Evolutionary conservation across 2,888 invertebrate species (phyloP), one percentile per base, ranked within the genome.

Genomic region (Piscicola geometra): DNA sequence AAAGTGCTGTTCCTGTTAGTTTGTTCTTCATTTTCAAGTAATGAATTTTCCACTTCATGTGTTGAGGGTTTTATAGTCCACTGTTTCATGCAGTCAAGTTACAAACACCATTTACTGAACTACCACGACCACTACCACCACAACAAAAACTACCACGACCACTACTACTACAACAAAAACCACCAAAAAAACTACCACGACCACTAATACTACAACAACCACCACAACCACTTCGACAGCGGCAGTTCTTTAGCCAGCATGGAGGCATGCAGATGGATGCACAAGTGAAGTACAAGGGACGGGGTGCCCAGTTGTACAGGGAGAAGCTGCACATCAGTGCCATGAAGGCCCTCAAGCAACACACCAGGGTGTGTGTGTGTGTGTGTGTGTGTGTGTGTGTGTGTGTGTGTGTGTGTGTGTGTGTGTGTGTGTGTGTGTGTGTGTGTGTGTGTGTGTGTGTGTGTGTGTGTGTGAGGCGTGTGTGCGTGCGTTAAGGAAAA

Each of bases 271-370:
- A 93, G 52, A 90, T 90, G 70, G 98, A 99, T 87, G 91, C 96
- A 28, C 93, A 96, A 81, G 93, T 95, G 85, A 99, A 99, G 86
- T 99, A 99, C 86, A 94, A 92, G 84, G 97, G 97, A 1, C 88
- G 97, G 77, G 94, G 95, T 71, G 97, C 99, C 15, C 91, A 92
- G 83, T 87, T 94, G 82, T 99, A 99, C 86, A 89, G 91, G 81
- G 95, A 97, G 82, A 97, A 96, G 86, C 87, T 99, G 78, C 82
- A 90, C 79, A 88, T 90, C 75, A 86, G 90, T 81, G 93, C 97
- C n/a, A 89, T 90, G 79, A 92, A 93, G 83, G 93, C 96, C 21
- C 91, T 95, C 90, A 91, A 91, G 86, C 89, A 90, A 50, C 91
- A 94, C 86, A 93, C 94, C 76, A 92, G 89, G 66, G 91, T 93